Evolutionary conservation across 53 echinoderm and acorn worm species (phyloP).

Genomic region (Hippasteria phrygiana): DNA sequence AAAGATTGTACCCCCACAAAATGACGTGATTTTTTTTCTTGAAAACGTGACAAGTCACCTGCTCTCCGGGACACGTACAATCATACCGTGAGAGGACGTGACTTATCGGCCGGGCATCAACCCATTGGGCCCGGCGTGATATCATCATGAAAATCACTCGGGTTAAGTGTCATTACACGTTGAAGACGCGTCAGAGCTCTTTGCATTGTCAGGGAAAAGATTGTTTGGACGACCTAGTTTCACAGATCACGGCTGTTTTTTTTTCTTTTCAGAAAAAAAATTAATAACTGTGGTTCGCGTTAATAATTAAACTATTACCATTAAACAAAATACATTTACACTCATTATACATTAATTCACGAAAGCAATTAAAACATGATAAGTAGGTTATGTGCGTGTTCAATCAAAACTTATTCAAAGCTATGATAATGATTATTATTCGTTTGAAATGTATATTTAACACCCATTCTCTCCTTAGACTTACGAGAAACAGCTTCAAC

Average conservation of each 20-base stretch:
- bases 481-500: too few species aligned
- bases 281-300: background rate
- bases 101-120: slow-evolving; percentile 1
- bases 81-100: slow-evolving; percentile 23
- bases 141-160: background rate
- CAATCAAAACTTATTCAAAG: too few species aligned
- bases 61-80: slow-evolving; percentile 17
- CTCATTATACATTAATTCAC: too few species aligned
- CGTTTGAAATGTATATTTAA: too few species aligned
- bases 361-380: too few species aligned
- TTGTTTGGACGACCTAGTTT: background rate
- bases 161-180: background rate
- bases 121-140: background rate
- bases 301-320: too few species aligned
- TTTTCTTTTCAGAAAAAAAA: too few species aligned
- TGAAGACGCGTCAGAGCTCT: background rate
- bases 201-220: background rate
- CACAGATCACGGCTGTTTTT: background rate
- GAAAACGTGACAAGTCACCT: slow-evolving; percentile 3
- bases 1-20: background rate
- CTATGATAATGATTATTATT: too few species aligned
- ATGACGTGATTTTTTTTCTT: slow-evolving; percentile 13
- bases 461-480: too few species aligned
- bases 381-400: too few species aligned
- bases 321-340: too few species aligned